Conservation (phyloP, 1,140 invertebrate genomes). For the Yoshiicerus persimilis region DNA sequence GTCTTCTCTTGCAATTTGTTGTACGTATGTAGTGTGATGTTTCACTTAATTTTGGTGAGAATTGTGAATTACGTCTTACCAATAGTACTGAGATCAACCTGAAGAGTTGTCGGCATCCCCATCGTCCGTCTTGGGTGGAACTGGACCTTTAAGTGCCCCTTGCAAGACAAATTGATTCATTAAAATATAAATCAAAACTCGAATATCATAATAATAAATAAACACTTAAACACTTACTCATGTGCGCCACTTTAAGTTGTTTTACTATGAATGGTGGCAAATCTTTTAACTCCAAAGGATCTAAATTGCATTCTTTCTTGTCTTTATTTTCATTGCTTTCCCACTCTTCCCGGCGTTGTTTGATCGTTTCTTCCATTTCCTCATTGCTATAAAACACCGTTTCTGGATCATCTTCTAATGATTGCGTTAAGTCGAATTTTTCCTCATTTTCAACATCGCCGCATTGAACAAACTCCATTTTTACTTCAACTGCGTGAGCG, state of each 20-base stretch:
- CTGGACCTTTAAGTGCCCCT: neutral
- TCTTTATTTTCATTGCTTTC: neutral
- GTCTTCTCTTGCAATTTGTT: no score
- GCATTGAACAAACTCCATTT: neutral
- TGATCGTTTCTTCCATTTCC: neutral
- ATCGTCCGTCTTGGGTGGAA: no score
- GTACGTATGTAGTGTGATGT: no score
- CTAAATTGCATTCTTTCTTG: neutral
- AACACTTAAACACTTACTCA: neutral
- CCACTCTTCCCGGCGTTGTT: neutral
- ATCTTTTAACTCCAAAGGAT: neutral
- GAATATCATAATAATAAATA: neutral
- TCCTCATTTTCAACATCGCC: neutral
- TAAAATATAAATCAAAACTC: neutral
- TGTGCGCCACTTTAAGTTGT: neutral
- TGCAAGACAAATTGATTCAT: neutral
- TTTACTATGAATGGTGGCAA: neutral
- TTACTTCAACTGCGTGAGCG: neutral
- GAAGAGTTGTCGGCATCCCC: neutral
- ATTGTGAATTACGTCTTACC: neutral
- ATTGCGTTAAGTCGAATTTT: neutral
- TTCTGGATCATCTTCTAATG: neutral
- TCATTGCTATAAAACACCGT: no score
- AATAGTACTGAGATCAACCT: neutral
- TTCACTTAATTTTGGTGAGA: no score